These are phyloP conservation scores for Drosophila auraria DNA, from an alignment of 1,140 invertebrate genomes.

Conservation along the genomic window DNA sequence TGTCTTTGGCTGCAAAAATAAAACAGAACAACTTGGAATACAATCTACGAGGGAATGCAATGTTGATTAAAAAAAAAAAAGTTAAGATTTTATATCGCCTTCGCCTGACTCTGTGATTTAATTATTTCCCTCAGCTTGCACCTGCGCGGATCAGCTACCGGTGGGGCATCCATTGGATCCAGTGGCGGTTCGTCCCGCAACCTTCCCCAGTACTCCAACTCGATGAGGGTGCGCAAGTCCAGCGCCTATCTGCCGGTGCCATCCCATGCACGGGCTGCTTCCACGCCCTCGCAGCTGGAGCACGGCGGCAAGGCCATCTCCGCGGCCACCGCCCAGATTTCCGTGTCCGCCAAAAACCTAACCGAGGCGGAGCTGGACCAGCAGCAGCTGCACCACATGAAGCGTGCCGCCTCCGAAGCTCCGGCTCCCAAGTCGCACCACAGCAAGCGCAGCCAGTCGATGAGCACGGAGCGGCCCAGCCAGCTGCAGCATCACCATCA, in stretches of 20 bases:
- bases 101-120: no score
- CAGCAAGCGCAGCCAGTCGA: constrained; percentile 72
- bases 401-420: constrained; percentile 77
- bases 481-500: constrained; percentile 48
- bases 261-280: constrained; percentile 78
- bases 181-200: constrained; percentile 45
- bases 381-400: constrained; percentile 66
- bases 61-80: not conserved
- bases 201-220: constrained; percentile 80
- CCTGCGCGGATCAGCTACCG: constrained; percentile 30
- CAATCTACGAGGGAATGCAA: not conserved
- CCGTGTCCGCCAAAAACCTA: constrained; percentile 61
- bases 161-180: constrained; percentile 26
- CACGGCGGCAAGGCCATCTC: constrained; percentile 52
- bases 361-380: constrained; percentile 44
- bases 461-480: constrained; percentile 63
- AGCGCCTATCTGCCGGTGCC: constrained; percentile 77
- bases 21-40: not conserved
- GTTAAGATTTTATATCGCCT: not conserved
- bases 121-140: constrained; percentile 38
- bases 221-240: constrained; percentile 81
- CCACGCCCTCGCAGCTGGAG: constrained; percentile 82
- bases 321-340: constrained; percentile 36
- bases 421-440: constrained; percentile 68
- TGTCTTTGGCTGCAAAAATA: constrained; percentile 7